Conservation (phyloP, 2,797 vertebrate species). For the Clarias laeviceps region DNA sequence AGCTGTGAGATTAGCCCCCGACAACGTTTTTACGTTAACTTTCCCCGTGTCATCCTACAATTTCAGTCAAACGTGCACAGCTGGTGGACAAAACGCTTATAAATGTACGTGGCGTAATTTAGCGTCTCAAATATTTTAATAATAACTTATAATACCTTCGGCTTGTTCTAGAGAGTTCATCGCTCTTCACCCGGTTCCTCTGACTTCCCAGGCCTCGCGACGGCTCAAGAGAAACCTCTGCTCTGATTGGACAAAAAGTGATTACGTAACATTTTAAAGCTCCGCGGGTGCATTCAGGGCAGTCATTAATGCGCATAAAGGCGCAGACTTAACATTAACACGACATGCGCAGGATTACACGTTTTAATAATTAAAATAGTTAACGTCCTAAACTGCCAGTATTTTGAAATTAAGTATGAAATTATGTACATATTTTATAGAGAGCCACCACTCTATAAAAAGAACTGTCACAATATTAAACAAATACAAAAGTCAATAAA, state of each 20-base stretch:
- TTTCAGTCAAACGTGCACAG: not conserved
- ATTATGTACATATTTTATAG: no score
- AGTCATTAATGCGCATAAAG: not conserved
- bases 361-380: no score
- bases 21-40: not conserved
- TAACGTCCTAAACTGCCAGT: no score
- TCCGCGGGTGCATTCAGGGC: not conserved
- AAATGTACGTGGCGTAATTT: not conserved
- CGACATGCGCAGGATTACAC: not conserved
- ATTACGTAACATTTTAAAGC: constrained; percentile 52
- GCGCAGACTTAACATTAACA: not conserved
- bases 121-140: not conserved
- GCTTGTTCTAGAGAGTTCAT: constrained; percentile 98
- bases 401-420: no score
- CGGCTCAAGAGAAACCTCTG: constrained; percentile 32
- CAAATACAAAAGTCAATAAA: no score
- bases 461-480: no score
- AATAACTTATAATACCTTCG: constrained; percentile 78
- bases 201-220: constrained; percentile 36
- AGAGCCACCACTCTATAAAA: no score
- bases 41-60: constrained; percentile 1
- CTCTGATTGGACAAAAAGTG: constrained; percentile 44
- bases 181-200: constrained; percentile 54
- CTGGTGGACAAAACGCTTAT: fast-evolving
- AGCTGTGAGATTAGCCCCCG: not conserved